phyloP scores from a whole-genome alignment of 1,140 invertebrate species.

The Zaprionus kolodkinae region DNA sequence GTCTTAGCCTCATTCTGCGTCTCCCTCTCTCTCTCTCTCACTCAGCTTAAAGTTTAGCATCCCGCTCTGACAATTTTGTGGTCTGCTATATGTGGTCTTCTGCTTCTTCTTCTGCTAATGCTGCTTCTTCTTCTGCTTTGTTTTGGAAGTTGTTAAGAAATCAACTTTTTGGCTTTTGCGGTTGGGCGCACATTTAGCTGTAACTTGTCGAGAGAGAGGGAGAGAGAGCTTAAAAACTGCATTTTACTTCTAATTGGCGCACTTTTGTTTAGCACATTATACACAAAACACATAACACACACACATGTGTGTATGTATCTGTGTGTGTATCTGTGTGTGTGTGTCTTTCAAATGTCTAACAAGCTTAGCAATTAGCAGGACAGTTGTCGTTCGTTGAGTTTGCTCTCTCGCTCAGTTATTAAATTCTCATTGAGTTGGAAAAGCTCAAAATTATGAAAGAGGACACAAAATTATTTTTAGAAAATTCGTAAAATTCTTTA shows the following conservation, averaged over 20 bases:
- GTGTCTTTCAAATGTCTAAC: slow-evolving; percentile 71
- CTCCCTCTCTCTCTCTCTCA: neutral
- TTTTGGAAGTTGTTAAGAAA: slow-evolving; percentile 69
- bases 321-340: slow-evolving; percentile 51
- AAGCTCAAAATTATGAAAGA: neutral
- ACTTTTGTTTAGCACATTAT: slow-evolving; percentile 78
- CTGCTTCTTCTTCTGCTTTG: neutral
- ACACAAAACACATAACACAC: slow-evolving; percentile 23
- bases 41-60: slow-evolving; percentile 43
- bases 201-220: slow-evolving; percentile 27
- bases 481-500: neutral
- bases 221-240: slow-evolving; percentile 65
- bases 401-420: slow-evolving; percentile 19
- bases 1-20: neutral
- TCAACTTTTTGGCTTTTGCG: slow-evolving; percentile 79
- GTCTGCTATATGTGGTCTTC: slow-evolving; percentile 54
- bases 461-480: neutral
- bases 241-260: slow-evolving; percentile 79
- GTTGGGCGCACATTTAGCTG: slow-evolving; percentile 54
- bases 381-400: slow-evolving; percentile 38
- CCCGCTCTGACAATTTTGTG: slow-evolving; percentile 57
- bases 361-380: slow-evolving; percentile 72
- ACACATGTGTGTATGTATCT: slow-evolving; percentile 18
- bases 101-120: neutral
- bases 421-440: slow-evolving; percentile 8